phyloP scores from a whole-genome alignment of 2,888 invertebrate species.

The Danaus chrysippus region DNA sequence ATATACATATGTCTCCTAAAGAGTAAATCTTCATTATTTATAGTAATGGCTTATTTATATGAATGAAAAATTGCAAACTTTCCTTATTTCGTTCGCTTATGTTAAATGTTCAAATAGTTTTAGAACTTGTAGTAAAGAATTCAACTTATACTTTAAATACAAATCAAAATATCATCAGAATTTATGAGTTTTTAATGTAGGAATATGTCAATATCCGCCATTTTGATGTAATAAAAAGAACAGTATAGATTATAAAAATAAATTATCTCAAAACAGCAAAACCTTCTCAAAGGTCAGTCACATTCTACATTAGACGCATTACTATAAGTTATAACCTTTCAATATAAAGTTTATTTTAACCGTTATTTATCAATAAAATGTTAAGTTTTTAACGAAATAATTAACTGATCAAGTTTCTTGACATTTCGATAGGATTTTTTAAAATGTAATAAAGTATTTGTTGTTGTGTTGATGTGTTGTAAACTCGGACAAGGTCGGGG shows the following conservation, averaged over 20 bases:
- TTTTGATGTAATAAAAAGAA: neutral
- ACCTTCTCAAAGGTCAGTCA: neutral
- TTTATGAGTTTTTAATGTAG: too few relatives aligned
- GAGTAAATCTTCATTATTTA: too few relatives aligned
- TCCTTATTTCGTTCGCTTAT: too few relatives aligned
- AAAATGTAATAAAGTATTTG: neutral
- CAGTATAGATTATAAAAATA: neutral
- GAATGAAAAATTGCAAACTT: too few relatives aligned
- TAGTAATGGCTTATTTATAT: too few relatives aligned
- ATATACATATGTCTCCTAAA: too few relatives aligned
- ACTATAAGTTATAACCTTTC: neutral
- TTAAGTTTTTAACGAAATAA: neutral
- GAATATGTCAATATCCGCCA: neutral
- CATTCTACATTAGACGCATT: neutral
- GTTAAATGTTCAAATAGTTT: too few relatives aligned
- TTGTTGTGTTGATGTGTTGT: neutral
- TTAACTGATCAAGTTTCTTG: neutral
- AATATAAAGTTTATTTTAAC: neutral
- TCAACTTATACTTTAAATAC: too few relatives aligned
- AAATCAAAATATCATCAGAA: too few relatives aligned
- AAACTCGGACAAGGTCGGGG: conserved; percentile 2
- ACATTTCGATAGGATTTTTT: neutral
- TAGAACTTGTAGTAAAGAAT: too few relatives aligned
- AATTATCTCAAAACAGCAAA: neutral
- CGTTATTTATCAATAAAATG: neutral